Evolutionary conservation across 1,140 invertebrate species (phyloP), one percentile per base, ranked within the genome.

Genomic region (Papilio glaucus): DNA sequence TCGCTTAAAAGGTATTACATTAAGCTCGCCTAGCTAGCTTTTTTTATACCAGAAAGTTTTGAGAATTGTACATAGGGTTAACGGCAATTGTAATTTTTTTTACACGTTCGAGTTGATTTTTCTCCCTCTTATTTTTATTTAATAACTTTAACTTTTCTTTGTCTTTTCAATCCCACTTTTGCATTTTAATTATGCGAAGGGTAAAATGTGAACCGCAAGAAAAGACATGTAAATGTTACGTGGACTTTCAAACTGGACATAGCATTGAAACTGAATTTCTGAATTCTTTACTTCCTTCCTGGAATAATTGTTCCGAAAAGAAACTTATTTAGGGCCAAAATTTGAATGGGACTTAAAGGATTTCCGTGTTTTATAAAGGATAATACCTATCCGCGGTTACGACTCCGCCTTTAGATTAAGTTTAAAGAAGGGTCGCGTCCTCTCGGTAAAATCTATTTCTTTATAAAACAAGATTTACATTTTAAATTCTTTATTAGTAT

Each of bases 311-410:
- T 49, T 18, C 18, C 18, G 38, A 39, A 49, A 49, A 49, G 15
- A 21, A 49, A 42, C 41, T 42, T 42, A 42, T 21, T 21, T 21
- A 49, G 7, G 42, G 21, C 45, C 15, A 49, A 49, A 49, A 49
- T 49, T 49, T 9, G 45, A 49, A 10, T 21, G 45, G 45, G 15
- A 49, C 45, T 49, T 49, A 49, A 49, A 49, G 45, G 45, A 45
- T 45, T 45, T 45, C 42, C 42, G 42, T 45, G 42, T 45, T 45
- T 18, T 45, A 45, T 45, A 45, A 45, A 18, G 42, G 42, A 49
- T 49, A 49, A 49, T 49, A 49, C n/a, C 21, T 49, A 49, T 10
- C 45, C 45, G 18, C n/a, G 45, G 45, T 49, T 49, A 21, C 15
- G 21, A 49, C 45, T 49, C 21, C 8, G 8, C 42, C 15, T 45